phyloP scores from a whole-genome alignment of 2,113 vertebrate genomes.

The Elephas maximus region DNA sequence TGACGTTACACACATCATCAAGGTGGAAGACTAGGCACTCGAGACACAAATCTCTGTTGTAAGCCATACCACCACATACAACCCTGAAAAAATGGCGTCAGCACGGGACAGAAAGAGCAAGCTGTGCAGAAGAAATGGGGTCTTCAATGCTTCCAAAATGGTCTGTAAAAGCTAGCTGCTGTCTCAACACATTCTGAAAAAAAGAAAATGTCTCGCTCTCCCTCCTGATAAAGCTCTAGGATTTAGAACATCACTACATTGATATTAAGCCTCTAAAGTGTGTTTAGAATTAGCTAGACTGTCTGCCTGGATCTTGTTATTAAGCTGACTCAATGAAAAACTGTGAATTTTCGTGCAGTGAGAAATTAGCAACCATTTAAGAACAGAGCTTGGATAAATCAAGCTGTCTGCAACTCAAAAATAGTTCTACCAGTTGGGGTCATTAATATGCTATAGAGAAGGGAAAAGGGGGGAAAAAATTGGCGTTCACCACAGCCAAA shows the following conservation, averaged over 20 bases:
- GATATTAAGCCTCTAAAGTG: neutral
- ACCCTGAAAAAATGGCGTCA: neutral
- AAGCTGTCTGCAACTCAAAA: slow-evolving; percentile 79
- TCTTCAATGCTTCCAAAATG: neutral
- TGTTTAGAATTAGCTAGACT: neutral
- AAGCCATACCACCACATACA: neutral
- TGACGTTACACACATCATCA: too few relatives aligned
- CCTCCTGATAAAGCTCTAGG: neutral
- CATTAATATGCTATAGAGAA: slow-evolving; percentile 59
- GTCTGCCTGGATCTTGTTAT: slow-evolving; percentile 12
- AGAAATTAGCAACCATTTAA: slow-evolving; percentile 80
- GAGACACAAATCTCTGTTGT: neutral
- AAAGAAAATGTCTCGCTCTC: neutral
- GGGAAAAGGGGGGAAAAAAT: slow-evolving; percentile 21
- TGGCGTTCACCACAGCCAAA: slow-evolving; percentile 45
- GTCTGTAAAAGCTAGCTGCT: neutral
- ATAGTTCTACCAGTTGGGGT: slow-evolving; percentile 69
- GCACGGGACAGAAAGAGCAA: neutral
- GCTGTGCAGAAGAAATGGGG: neutral
- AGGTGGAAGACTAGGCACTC: neutral
- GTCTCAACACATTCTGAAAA: neutral
- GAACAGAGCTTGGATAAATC: slow-evolving; percentile 79
- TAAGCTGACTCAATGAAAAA: slow-evolving; percentile 65
- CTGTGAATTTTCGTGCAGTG: slow-evolving; percentile 71
- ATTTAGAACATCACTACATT: neutral